These are phyloP conservation scores for Hoplostethus atlanticus DNA, from an alignment of 2,797 vertebrate species.

Conservation along the genomic window DNA sequence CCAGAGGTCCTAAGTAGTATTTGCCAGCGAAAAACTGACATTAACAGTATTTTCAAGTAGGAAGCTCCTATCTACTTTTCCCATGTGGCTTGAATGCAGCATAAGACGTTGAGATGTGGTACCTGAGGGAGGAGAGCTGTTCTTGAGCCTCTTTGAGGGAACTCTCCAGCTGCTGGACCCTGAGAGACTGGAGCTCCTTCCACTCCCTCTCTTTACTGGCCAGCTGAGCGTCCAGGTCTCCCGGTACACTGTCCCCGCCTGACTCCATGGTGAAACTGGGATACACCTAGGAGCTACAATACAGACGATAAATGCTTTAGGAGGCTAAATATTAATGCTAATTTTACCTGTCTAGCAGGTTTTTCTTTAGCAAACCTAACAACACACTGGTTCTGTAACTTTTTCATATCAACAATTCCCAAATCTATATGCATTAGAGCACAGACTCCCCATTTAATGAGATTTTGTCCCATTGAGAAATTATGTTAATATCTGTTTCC, in stretches of 20 bases:
- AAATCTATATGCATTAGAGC: too few relatives aligned
- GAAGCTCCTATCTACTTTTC: background rate
- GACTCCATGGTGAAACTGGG: conserved; percentile 37
- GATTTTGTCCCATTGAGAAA: too few relatives aligned
- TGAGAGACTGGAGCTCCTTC: conserved; percentile 78
- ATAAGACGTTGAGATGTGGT: background rate
- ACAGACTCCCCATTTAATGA: too few relatives aligned
- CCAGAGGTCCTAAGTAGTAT: background rate
- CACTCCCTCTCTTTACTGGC: conserved; percentile 85
- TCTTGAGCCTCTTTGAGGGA: conserved; percentile 72
- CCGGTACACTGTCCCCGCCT: conserved; percentile 25
- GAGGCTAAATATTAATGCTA: background rate
- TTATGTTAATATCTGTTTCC: too few relatives aligned
- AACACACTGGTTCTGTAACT: too few relatives aligned
- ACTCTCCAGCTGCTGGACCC: conserved; percentile 76
- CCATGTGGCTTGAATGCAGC: background rate
- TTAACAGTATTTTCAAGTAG: background rate
- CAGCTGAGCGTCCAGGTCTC: conserved; percentile 76
- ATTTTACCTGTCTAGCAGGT: background rate
- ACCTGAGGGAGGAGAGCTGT: conserved; percentile 73
- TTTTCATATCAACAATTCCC: too few relatives aligned
- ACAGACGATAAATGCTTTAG: background rate
- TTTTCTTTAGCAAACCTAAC: too few relatives aligned
- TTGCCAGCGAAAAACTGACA: background rate
- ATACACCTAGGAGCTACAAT: conserved; percentile 24